phyloP scores from a whole-genome alignment of 1,140 invertebrate species.

The Plutomurus gul region DNA sequence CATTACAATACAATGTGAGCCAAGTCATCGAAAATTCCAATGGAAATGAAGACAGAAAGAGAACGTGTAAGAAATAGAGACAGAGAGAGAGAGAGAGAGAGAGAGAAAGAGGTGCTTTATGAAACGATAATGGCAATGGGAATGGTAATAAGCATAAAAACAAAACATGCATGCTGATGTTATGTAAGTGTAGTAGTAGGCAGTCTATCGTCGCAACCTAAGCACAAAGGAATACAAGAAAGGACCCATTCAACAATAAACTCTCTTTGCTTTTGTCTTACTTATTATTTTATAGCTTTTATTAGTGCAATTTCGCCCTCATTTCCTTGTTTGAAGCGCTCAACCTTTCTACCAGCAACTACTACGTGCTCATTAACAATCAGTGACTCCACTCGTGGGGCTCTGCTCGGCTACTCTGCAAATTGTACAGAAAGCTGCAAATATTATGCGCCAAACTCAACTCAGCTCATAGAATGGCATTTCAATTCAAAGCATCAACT shows the following conservation, averaged over 20 bases:
- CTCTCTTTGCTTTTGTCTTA: neutral
- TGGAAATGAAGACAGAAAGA: slow-evolving; percentile 6
- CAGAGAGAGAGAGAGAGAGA: neutral
- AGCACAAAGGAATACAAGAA: neutral
- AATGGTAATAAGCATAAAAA: slow-evolving; percentile 29
- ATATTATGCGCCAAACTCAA: too few species aligned
- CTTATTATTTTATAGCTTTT: neutral
- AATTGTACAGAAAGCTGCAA: too few species aligned
- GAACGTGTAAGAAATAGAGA: neutral
- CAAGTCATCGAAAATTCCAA: slow-evolving; percentile 16
- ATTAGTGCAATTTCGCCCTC: slow-evolving; percentile 13
- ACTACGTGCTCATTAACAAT: neutral
- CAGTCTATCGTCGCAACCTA: neutral
- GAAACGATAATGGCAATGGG: slow-evolving; percentile 25
- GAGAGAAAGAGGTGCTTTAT: slow-evolving; percentile 10
- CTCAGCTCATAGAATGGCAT: too few species aligned
- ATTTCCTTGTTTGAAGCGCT: slow-evolving; percentile 8
- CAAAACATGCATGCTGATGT: slow-evolving; percentile 24
- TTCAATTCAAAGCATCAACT: too few species aligned
- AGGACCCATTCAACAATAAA: neutral
- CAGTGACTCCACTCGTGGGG: neutral
- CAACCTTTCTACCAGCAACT: neutral
- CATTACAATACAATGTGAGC: too few species aligned
- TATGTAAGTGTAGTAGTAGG: neutral
- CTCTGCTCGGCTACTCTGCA: too few species aligned